Conservation (phyloP, 1,140 invertebrate genomes). For the Drosophila oshimai region DNA sequence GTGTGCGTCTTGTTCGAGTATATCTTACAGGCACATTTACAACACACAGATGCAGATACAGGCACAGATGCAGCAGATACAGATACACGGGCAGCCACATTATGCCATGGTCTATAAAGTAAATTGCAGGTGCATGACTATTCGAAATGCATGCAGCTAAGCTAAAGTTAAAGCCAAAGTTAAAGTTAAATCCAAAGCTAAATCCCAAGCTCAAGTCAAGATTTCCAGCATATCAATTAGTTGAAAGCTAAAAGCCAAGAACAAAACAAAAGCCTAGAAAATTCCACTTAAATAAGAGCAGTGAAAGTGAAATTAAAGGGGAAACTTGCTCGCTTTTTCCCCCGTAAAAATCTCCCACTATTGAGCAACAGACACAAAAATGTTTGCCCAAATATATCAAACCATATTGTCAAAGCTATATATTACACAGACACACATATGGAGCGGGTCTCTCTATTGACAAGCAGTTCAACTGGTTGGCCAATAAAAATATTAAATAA, state of each 20-base stretch:
- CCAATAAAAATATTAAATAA: slow-evolving; percentile 54
- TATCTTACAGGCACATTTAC: background rate
- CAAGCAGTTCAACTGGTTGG: slow-evolving; percentile 62
- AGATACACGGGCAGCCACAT: slow-evolving; percentile 57
- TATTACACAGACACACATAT: slow-evolving; percentile 15
- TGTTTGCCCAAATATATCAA: slow-evolving; percentile 19
- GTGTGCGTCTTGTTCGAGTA: slow-evolving; percentile 12
- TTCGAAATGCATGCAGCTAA: slow-evolving; percentile 66
- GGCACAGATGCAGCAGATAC: slow-evolving; percentile 27
- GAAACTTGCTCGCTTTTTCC: background rate
- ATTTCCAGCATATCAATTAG: background rate
- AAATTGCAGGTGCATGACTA: slow-evolving; percentile 83
- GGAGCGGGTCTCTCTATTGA: slow-evolving; percentile 29
- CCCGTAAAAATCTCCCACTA: background rate
- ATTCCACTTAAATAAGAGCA: background rate
- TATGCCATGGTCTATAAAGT: slow-evolving; percentile 82
- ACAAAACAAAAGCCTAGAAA: slow-evolving; percentile 3
- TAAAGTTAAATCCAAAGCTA: slow-evolving; percentile 2
- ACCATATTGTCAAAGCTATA: slow-evolving; percentile 21
- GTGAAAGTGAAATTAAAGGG: slow-evolving; percentile 20
- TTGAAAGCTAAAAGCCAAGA: background rate
- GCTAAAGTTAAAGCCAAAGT: slow-evolving; percentile 15
- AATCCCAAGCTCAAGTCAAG: slow-evolving; percentile 7
- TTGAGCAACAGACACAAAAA: slow-evolving; percentile 7
- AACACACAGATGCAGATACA: slow-evolving; percentile 7